Percentiles rank a stretch among this genome's conserved stretches.
These are phyloP conservation scores for Syritta pipiens DNA, from an alignment of 2,888 invertebrate genomes.

Conservation along the genomic window DNA sequence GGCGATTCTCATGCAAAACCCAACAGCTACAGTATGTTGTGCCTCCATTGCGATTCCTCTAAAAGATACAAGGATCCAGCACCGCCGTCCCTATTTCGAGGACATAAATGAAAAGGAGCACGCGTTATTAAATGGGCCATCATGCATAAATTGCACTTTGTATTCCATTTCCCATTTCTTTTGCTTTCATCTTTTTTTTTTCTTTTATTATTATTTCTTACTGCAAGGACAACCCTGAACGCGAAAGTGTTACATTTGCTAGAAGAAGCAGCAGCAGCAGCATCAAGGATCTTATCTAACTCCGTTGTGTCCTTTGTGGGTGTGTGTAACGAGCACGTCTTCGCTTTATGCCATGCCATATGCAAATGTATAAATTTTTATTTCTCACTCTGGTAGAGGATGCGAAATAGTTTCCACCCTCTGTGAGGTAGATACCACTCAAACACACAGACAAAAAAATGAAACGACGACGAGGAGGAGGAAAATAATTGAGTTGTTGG, in stretches of 20 bases:
- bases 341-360: conserved; percentile 48
- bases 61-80: conserved; percentile 26
- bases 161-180: conserved; percentile 55
- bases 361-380: conserved; percentile 64
- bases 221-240: conserved; percentile 53
- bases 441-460: conserved; percentile 14
- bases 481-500: conserved; percentile 64
- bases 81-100: not conserved
- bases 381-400: conserved; percentile 35
- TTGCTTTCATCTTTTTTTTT: conserved; percentile 25
- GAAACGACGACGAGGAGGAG: conserved; percentile 2
- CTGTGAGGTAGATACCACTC: conserved; percentile 20
- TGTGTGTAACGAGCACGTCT: conserved; percentile 51
- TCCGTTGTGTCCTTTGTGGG: conserved; percentile 1
- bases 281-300: conserved; percentile 18
- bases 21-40: conserved; percentile 48
- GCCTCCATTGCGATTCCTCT: conserved; percentile 10
- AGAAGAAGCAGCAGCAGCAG: conserved; percentile 20
- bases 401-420: conserved; percentile 57
- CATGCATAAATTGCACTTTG: conserved; percentile 72
- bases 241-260: conserved; percentile 63
- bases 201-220: not conserved
- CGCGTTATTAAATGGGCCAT: conserved; percentile 71
- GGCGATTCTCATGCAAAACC: conserved; percentile 22
- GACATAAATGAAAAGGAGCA: conserved; percentile 64